These are phyloP conservation scores for Aulostomus chinensis DNA, from an alignment of 2,797 vertebrate species.

Conservation along the genomic window DNA sequence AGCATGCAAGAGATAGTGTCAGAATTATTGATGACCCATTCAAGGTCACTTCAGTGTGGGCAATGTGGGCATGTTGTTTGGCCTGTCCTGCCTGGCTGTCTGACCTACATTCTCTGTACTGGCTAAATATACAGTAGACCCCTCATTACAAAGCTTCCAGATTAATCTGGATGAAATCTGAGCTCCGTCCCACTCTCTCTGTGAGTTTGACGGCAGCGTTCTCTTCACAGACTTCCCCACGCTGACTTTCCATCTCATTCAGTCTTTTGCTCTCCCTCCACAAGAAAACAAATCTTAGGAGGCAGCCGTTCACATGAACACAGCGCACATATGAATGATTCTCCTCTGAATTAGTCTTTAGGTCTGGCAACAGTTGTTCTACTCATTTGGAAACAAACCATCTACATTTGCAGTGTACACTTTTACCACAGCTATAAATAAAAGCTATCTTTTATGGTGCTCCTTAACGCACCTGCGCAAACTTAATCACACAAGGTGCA, in stretches of 20 bases:
- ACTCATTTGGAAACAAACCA: conserved; percentile 30
- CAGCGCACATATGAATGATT: conserved; percentile 11
- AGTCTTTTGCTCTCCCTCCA: not conserved
- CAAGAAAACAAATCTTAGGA: conserved; percentile 8
- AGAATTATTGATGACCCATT: conserved; percentile 53
- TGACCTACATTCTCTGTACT: conserved; percentile 70
- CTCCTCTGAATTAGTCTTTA: conserved; percentile 24
- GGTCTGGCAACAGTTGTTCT: conserved; percentile 6
- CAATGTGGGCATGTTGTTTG: conserved; percentile 63
- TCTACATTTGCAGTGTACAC: not conserved
- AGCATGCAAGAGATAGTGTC: conserved; percentile 59
- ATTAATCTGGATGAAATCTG: conserved; percentile 74
- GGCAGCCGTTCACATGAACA: conserved; percentile 28
- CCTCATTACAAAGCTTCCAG: conserved; percentile 69
- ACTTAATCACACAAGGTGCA: conserved; percentile 66
- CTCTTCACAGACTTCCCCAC: conserved; percentile 32
- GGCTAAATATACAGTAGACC: conserved; percentile 75
- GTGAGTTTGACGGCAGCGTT: conserved; percentile 17
- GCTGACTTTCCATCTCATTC: conserved; percentile 34
- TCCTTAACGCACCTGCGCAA: conserved; percentile 74
- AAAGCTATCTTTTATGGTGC: conserved; percentile 10
- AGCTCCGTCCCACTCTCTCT: conserved; percentile 32
- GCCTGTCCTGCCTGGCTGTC: conserved; percentile 56
- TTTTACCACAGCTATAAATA: conserved; percentile 10
- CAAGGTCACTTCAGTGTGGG: conserved; percentile 69